phyloP scores from a whole-genome alignment of 2,113 vertebrate genomes.

The Oxyura jamaicensis region DNA sequence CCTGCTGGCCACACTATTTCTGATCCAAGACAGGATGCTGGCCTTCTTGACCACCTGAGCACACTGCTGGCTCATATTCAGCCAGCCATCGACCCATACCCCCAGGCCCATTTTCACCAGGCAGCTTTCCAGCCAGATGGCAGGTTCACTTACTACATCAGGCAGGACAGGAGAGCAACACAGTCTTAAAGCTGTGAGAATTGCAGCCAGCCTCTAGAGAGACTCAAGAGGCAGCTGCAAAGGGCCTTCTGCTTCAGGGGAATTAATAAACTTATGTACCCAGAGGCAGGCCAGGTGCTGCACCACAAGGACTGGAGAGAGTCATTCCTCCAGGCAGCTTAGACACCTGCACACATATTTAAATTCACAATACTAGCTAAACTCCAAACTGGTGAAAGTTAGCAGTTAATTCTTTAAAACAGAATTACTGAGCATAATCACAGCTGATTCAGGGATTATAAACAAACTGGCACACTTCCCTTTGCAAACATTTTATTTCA shows the following conservation, averaged over 20 bases:
- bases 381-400: background rate
- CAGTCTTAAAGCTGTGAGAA: background rate
- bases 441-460: background rate
- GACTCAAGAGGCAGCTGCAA: background rate
- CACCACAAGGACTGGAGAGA: background rate
- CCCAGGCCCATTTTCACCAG: no score
- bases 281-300: background rate
- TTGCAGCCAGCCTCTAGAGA: background rate
- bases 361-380: background rate
- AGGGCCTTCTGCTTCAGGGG: background rate
- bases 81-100: no score
- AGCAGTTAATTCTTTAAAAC: background rate
- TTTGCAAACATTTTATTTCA: background rate
- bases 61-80: no score
- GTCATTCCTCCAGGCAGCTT: background rate
- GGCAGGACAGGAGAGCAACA: rapidly evolving
- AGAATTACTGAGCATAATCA: background rate
- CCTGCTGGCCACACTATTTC: no score
- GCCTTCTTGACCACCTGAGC: no score
- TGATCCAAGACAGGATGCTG: no score
- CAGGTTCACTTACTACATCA: background rate
- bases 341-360: background rate
- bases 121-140: no score
- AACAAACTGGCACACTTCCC: background rate
- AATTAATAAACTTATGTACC: background rate